Percentiles rank a stretch among this genome's conserved stretches.
phyloP scores from a whole-genome alignment of 92 coral and sea anemone species.

The Zoanthus solanderi region DNA sequence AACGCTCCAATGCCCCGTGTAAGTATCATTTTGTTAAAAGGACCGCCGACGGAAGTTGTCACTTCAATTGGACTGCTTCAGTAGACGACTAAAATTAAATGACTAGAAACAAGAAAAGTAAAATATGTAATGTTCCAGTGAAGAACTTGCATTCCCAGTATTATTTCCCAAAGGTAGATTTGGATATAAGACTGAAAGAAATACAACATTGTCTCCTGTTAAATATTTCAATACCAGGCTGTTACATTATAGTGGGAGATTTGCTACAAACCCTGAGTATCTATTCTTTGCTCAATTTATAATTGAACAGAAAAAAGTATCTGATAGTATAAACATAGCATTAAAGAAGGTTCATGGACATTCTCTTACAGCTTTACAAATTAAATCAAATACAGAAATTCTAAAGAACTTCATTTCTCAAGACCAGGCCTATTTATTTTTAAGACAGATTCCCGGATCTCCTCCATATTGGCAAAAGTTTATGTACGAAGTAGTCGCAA shows the following conservation, averaged over 20 bases:
- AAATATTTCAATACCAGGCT: constrained; percentile 9
- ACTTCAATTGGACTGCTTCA: constrained; percentile 48
- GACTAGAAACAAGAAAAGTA: constrained; percentile 43
- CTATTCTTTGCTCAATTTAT: constrained; percentile 12
- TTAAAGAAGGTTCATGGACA: constrained; percentile 12
- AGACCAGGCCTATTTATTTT: constrained; percentile 11
- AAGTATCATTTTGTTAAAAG: constrained; percentile 47
- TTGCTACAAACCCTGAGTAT: constrained; percentile 15
- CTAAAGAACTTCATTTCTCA: constrained; percentile 13
- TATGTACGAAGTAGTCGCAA: constrained; percentile 14
- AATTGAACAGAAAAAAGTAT: constrained; percentile 12
- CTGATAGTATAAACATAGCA: constrained; percentile 13
- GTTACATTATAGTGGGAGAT: constrained; percentile 11
- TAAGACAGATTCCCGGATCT: constrained; percentile 17
- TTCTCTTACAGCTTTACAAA: constrained; percentile 11
- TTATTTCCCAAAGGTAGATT: constrained; percentile 10
- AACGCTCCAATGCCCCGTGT: constrained; percentile 50
- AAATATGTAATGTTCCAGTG: no score
- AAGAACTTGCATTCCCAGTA: constrained; percentile 15
- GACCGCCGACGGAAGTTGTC: constrained; percentile 50
- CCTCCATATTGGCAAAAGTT: constrained; percentile 17
- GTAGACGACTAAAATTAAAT: constrained; percentile 39
- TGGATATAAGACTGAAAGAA: constrained; percentile 10
- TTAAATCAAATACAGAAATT: constrained; percentile 11
- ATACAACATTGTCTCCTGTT: constrained; percentile 11